Percentiles rank a stretch among this genome's conserved stretches.
These are phyloP conservation scores for Drosophila nigritarsus DNA, from an alignment of 2,888 invertebrate genomes.

Conservation along the genomic window DNA sequence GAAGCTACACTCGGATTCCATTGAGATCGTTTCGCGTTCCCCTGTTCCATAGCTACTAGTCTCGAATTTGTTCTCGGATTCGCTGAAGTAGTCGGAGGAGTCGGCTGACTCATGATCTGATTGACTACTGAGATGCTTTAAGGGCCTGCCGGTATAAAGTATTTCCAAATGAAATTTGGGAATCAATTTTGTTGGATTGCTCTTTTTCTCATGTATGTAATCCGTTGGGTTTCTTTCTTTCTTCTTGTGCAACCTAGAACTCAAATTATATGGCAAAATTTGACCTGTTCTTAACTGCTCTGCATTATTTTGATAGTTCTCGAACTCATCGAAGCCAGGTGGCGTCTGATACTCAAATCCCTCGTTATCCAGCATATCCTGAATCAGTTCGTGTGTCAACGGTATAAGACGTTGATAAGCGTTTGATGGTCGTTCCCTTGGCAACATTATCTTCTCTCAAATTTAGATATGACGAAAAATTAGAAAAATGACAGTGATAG, in stretches of 20 bases:
- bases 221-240: background rate
- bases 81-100: background rate
- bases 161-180: background rate
- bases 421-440: background rate
- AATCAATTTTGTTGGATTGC: too few relatives aligned
- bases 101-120: background rate
- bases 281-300: background rate
- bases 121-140: background rate
- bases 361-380: slow-evolving; percentile 32
- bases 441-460: slow-evolving; percentile 26
- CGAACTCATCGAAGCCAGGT: slow-evolving; percentile 12
- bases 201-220: background rate
- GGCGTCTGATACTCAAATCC: slow-evolving; percentile 32
- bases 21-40: background rate
- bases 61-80: background rate
- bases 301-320: background rate
- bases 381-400: slow-evolving; percentile 31
- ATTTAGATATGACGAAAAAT: slow-evolving; percentile 13
- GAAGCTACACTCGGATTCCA: background rate
- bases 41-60: background rate
- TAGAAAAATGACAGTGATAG: background rate
- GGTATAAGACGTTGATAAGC: slow-evolving; percentile 23
- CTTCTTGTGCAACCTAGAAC: background rate
- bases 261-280: background rate
- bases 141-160: background rate